Percentiles rank a stretch among this genome's conserved stretches.
phyloP scores from a whole-genome alignment of 2,797 vertebrate genomes.

The Urophycis tenuis region DNA sequence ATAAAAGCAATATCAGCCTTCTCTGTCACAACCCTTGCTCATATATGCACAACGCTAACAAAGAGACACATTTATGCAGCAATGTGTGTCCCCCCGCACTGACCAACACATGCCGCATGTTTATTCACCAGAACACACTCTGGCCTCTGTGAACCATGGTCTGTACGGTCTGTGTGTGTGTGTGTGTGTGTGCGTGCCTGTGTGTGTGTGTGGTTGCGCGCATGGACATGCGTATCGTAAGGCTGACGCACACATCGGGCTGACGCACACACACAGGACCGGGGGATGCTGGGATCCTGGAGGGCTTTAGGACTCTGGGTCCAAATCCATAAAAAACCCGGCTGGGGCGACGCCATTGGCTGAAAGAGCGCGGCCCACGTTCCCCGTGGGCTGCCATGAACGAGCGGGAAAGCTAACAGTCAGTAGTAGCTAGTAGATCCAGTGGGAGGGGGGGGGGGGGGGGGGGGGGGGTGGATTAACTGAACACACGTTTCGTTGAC shows the following conservation, averaged over 20 bases:
- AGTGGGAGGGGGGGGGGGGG: neutral
- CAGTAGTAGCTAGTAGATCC: neutral
- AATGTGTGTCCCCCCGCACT: conserved; percentile 21
- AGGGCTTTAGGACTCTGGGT: neutral
- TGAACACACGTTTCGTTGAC: neutral
- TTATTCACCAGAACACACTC: conserved; percentile 56
- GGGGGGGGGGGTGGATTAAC: neutral
- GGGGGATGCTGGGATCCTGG: neutral
- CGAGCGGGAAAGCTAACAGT: neutral
- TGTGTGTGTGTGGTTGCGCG: neutral
- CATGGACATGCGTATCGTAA: neutral
- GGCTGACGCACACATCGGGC: neutral
- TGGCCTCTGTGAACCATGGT: conserved; percentile 33
- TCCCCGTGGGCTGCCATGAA: neutral
- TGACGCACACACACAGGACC: neutral
- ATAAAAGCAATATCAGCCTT: neutral
- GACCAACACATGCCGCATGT: conserved; percentile 42
- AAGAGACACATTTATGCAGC: conserved; percentile 50
- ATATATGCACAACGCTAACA: conserved; percentile 36
- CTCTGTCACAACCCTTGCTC: conserved; percentile 18
- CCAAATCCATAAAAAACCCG: neutral
- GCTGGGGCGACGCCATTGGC: neutral
- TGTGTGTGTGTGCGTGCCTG: neutral
- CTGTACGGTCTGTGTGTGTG: neutral
- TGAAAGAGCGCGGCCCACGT: neutral